A percentile compares a stretch with the other conserved stretches of the same genome.
Evolutionary conservation across 2,797 vertebrate genomes (phyloP).

Genomic region (Clarias laeviceps): DNA sequence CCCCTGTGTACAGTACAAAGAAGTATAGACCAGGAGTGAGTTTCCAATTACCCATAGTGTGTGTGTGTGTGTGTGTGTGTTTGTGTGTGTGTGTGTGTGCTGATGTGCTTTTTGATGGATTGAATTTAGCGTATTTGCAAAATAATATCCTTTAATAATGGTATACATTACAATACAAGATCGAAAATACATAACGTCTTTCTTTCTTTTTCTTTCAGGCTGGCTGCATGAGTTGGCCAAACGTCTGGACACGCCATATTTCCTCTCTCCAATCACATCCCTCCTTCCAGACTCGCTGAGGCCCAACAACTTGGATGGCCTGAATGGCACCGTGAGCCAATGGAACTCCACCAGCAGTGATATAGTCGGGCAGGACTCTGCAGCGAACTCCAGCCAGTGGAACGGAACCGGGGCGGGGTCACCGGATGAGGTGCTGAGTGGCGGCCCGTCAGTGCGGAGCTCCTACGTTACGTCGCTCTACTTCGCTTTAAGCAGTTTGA

Average conservation of each 20-base stretch:
- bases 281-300: slow-evolving; percentile 54
- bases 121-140: too few relatives aligned
- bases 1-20: too few relatives aligned
- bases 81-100: too few relatives aligned
- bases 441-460: slow-evolving; percentile 87
- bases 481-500: slow-evolving; percentile 97
- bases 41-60: too few relatives aligned
- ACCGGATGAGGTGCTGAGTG: slow-evolving; percentile 54
- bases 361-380: slow-evolving; percentile 47
- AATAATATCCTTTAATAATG: neutral
- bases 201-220: slow-evolving; percentile 70
- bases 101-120: too few relatives aligned
- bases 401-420: slow-evolving; percentile 60
- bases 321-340: slow-evolving; percentile 62
- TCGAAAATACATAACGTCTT: neutral
- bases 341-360: slow-evolving; percentile 55
- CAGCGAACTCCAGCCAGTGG: slow-evolving; percentile 71
- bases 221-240: slow-evolving; percentile 97
- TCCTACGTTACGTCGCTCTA: slow-evolving; percentile 95
- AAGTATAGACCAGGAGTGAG: too few relatives aligned
- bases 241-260: slow-evolving; percentile 91
- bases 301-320: slow-evolving; percentile 47
- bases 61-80: too few relatives aligned
- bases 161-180: neutral
- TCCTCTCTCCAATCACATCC: slow-evolving; percentile 61